A percentile compares a stretch with the other conserved stretches of the same genome.
These are phyloP conservation scores for Zosterops pallidus DNA, from an alignment of 2,113 vertebrate species.

Conservation along the genomic window DNA sequence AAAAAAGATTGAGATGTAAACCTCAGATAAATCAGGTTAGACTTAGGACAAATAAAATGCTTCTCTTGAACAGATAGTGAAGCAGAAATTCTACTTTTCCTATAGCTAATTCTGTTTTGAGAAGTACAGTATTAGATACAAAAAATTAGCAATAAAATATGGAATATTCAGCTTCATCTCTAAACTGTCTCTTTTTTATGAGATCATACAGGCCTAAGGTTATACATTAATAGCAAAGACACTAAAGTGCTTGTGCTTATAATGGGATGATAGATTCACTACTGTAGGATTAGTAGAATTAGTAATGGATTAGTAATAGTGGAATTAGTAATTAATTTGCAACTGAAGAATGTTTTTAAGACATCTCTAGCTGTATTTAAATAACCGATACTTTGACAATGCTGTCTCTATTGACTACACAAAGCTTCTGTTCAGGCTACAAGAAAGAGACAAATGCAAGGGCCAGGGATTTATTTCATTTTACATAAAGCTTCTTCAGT, in stretches of 20 bases:
- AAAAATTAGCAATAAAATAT: background rate
- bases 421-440: background rate
- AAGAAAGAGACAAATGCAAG: background rate
- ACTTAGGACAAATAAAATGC: background rate
- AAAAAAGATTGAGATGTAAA: background rate
- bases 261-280: background rate
- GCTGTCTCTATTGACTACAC: background rate
- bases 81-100: background rate
- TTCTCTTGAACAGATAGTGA: background rate
- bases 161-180: background rate
- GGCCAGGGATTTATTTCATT: background rate
- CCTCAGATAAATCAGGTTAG: background rate
- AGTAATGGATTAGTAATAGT: background rate
- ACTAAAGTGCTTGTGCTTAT: background rate
- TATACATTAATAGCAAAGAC: background rate
- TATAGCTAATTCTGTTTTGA: background rate
- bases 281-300: slow-evolving; percentile 17
- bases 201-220: background rate
- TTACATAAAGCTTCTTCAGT: background rate
- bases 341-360: background rate
- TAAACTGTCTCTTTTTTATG: background rate
- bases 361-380: background rate
- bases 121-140: background rate
- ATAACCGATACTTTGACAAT: background rate
- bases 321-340: background rate